Evolutionary conservation across 2,888 invertebrate species (phyloP), one percentile per base, ranked within the genome.

Genomic region (Eucera pruinosa): DNA sequence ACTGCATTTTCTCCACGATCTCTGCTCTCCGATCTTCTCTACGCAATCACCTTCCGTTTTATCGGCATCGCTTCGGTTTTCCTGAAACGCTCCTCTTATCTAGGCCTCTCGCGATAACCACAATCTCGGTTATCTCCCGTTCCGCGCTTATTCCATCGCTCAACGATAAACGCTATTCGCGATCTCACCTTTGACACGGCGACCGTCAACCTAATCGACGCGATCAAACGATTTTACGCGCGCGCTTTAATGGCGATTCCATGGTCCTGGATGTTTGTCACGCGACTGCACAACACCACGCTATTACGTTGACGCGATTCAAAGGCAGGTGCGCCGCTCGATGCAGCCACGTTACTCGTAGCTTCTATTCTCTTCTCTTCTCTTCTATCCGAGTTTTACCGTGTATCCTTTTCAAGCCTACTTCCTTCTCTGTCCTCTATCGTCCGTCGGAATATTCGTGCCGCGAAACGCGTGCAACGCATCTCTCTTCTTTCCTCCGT

Each of bases 1-100:
- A 80, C 88, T 92, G 91, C 92, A 92, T 92, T 58, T 77, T 70
- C 47, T 33, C 18, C n/a, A 18, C 20, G 45, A 47, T 48, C 54
- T 43, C 52, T 6, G 1, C 25, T 9, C 9, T 52, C 18, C 15
- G 13, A 13, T 13, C 15, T 48, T n/a, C 4, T n/a, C 11, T 43
- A n/a, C n/a, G n/a, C n/a, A n/a, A n/a, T n/a, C n/a, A n/a, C n/a
- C n/a, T n/a, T n/a, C n/a, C n/a, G n/a, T n/a, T n/a, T n/a, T n/a
- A 9, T 7, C n/a, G 11, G 11, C 64, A 69, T 69, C n/a, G 23
- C 7, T 43, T 23, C 41, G 9, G 13, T 15, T 41, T 55, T 20
- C 25, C 11, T 23, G 11, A 0, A 9, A n/a, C 50, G 18, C 15
- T 2, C 15, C 1, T 9, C 3, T 7, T 9, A 54, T 54, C 41